Evolutionary conservation across 2,797 vertebrate species (phyloP).

Genomic region (Onychomys arenicola): DNA sequence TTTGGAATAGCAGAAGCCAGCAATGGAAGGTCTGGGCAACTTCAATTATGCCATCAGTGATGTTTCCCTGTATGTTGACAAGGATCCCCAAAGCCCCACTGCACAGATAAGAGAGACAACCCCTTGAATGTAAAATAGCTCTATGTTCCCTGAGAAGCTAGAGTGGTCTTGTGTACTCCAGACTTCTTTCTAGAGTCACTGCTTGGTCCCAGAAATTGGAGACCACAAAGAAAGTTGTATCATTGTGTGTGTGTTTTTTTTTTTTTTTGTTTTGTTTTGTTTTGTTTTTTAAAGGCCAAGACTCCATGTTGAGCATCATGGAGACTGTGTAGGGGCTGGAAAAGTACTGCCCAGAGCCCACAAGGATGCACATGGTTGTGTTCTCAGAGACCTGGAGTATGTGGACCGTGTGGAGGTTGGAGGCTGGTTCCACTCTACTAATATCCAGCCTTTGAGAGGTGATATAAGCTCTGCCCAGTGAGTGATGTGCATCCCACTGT

Average conservation of each 20-base stretch:
- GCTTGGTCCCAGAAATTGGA: background rate
- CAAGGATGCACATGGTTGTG: accelerated
- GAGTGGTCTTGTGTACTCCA: background rate
- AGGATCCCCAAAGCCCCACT: background rate
- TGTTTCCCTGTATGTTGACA: background rate
- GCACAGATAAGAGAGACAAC: background rate
- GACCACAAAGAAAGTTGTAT: background rate
- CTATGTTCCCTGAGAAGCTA: background rate
- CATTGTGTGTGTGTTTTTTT: background rate
- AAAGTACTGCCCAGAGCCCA: background rate
- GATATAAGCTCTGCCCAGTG: background rate
- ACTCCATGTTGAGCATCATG: background rate
- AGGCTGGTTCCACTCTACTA: background rate
- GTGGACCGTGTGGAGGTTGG: background rate
- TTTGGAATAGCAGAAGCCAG: background rate
- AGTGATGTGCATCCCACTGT: background rate
- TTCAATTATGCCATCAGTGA: no score
- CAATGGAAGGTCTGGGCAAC: background rate
- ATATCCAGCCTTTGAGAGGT: background rate
- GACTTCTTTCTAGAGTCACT: background rate
- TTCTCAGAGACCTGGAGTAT: background rate
- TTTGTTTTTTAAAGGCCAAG: background rate
- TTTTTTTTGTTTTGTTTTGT: no score
- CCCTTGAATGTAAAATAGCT: background rate
- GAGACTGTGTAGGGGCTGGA: background rate